These are phyloP conservation scores for Himantopus leucocephalus DNA, from an alignment of 2,113 vertebrate species.

Conservation along the genomic window DNA sequence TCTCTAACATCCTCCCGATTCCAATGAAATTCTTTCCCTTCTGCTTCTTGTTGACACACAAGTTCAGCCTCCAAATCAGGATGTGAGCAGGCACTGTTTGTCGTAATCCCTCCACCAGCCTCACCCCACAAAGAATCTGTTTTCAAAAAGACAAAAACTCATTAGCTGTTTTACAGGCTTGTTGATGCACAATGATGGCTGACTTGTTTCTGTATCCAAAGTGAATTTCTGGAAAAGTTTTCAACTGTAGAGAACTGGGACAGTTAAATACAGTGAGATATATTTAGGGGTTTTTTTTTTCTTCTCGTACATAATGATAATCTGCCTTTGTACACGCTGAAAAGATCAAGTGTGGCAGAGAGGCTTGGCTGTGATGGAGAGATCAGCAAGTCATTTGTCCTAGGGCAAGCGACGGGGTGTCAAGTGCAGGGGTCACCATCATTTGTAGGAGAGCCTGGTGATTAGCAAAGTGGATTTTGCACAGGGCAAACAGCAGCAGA, in stretches of 20 bases:
- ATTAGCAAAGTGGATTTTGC: neutral
- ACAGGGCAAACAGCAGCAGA: neutral
- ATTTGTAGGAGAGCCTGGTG: neutral
- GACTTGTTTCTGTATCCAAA: neutral
- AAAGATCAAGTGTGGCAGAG: neutral
- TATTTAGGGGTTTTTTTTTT: neutral
- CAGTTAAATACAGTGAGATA: neutral
- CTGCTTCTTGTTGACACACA: neutral
- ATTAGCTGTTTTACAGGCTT: neutral
- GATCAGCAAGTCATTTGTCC: neutral
- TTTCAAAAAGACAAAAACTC: neutral
- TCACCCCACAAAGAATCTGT: neutral
- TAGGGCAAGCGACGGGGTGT: neutral
- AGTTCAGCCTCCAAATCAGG: neutral
- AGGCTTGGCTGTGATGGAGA: neutral
- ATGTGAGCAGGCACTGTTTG: neutral
- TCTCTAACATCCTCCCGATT: neutral
- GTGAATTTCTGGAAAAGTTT: slow-evolving; percentile 2
- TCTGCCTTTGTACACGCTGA: neutral
- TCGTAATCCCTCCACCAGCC: neutral
- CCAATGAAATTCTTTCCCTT: neutral
- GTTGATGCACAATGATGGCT: neutral
- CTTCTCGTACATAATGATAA: neutral
- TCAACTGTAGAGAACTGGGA: neutral
- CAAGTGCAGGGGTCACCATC: neutral